phyloP scores from a whole-genome alignment of 2,113 vertebrate genomes.

The Hippoglossus stenolepis region DNA sequence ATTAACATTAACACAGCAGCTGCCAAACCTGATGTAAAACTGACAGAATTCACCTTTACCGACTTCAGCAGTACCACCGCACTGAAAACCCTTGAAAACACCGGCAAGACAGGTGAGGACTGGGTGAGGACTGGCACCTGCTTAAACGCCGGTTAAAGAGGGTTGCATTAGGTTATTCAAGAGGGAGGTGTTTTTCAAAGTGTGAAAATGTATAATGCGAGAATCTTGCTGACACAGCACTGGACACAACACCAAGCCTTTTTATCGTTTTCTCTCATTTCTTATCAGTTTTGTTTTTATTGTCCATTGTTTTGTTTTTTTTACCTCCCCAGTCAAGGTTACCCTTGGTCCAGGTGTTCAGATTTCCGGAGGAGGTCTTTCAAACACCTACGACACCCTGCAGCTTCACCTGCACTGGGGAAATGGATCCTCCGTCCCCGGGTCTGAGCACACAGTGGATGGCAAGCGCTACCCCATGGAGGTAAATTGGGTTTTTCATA shows the following conservation, averaged over 20 bases:
- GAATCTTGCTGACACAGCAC: no score
- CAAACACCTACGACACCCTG: conserved; percentile 45
- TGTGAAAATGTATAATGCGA: no score
- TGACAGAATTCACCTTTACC: conserved; percentile 62
- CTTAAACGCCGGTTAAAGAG: no score
- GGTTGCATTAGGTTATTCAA: no score
- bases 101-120: conserved; percentile 54
- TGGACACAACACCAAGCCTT: no score
- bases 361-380: conserved; percentile 61
- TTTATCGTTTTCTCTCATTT: no score
- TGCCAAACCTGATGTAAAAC: fast-evolving
- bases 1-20: conserved; percentile 70
- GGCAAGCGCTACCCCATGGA: conserved; percentile 77
- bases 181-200: no score
- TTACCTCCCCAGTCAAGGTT: conserved; percentile 55
- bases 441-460: conserved; percentile 79
- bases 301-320: neutral
- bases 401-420: conserved; percentile 83
- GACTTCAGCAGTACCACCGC: conserved; percentile 33
- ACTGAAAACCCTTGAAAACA: conserved; percentile 58
- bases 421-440: conserved; percentile 37
- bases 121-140: neutral
- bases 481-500: conserved; percentile 45
- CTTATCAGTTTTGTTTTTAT: neutral
- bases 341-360: fast-evolving